These are phyloP conservation scores for Villa cingulata DNA, from an alignment of 2,888 invertebrate genomes.

Conservation along the genomic window DNA sequence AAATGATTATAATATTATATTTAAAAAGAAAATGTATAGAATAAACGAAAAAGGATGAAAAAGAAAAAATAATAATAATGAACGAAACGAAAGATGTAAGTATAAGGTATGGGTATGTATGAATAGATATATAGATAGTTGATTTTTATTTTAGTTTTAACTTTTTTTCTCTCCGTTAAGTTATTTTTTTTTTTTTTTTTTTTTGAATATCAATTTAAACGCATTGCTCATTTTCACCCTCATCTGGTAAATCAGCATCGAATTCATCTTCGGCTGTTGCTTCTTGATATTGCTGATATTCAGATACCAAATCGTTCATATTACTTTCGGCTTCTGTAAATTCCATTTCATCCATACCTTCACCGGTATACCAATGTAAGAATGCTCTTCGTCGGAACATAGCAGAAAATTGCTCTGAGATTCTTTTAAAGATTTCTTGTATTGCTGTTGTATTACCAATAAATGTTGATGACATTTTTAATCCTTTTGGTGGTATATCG, in stretches of 20 bases:
- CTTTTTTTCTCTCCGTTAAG: too few species aligned
- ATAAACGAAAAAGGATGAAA: too few species aligned
- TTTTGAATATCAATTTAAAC: conserved; percentile 23
- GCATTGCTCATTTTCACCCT: conserved; percentile 39
- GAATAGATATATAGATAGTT: too few species aligned
- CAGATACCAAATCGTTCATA: conserved; percentile 81
- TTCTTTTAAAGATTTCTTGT: conserved; percentile 59
- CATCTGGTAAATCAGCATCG: conserved; percentile 63
- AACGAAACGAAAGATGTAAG: too few species aligned
- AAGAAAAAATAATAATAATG: too few species aligned
- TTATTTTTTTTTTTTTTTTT: too few species aligned
- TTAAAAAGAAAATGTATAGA: too few species aligned
- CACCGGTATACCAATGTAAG: conserved; percentile 77
- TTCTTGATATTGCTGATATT: conserved; percentile 90
- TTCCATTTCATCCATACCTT: conserved; percentile 97
- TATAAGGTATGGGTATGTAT: too few species aligned
- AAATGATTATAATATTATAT: too few species aligned
- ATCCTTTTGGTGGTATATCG: conserved; percentile 62
- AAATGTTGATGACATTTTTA: conserved; percentile 69
- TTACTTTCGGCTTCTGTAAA: conserved; percentile 93
- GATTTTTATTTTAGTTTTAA: too few species aligned
- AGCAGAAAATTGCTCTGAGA: conserved; percentile 60
- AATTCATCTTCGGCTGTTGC: conserved; percentile 79
- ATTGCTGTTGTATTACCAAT: conserved; percentile 65
- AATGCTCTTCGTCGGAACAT: conserved; percentile 69